Base-by-base conservation (phyloP, 1,140 invertebrate species). In the Drosophila auraria region DNA sequence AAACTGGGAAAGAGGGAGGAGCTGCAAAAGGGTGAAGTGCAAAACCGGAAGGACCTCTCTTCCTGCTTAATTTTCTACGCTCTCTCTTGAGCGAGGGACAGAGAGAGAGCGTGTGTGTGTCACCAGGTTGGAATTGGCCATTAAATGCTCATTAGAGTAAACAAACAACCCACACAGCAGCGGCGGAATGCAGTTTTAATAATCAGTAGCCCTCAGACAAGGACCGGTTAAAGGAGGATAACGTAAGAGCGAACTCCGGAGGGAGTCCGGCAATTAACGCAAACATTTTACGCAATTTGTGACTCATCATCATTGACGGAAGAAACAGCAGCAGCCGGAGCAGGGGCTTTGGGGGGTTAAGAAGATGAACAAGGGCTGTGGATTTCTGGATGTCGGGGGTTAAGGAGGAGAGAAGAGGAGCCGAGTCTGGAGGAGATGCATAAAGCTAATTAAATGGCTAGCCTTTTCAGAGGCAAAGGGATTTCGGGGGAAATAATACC, bases 111-210 rank as follows among this genome's bases (percentile, higher is more conserved):
- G 53, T 69, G 66, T 65, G 60, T 70, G 64, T 60, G 66, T 72
- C 79, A 87, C 45, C 60, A 58, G 63, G 45, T 59, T 75, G 71
- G 61, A 71, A 42, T 69, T 40, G 58, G 62, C 84, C 79, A 89
- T 89, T 89, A 89, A 89, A 89, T 90, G 82, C 86, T 89, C 84
- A 80, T 89, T 89, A 89, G 83, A 80, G 81, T 62, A 82, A 86
- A 77, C 72, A 87, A 87, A 76, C 58, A 76, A 75, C 50, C 69
- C 79, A 86, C 61, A 81, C 56, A 65, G 54, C 49, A 69, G 42
- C 75, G 30, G 3, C 45, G 64, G 50, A 78, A 50, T 69, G 58
- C 74, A 71, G 78, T 78, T 78, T 78, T 47, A 63, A 70, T 71
- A 61, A 78, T 72, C 68, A 72, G 60, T 65, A 82, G 57, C 60